Evolutionary conservation across 2,888 invertebrate species (phyloP), one percentile per base, ranked within the genome.

Genomic region (Matsumyia berberina): DNA sequence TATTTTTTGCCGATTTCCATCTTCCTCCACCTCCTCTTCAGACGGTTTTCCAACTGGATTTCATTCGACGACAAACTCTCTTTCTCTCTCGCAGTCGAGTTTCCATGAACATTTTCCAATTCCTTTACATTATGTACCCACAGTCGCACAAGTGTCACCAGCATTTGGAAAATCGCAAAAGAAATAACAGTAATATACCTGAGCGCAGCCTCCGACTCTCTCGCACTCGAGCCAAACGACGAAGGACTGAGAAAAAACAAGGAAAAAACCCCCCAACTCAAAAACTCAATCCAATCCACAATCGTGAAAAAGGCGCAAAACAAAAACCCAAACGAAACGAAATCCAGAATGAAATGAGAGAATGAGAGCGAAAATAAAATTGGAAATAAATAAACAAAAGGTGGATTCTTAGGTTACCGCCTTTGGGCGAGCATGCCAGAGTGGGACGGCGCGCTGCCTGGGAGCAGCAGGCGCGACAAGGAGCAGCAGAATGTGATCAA

Each of bases 361-460:
- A 85, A 85, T 76, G 85, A 85, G 85, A 85, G 85, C 85, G 85
- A 85, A 66, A 80, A 85, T 85, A 85, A 85, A 85, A 85, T 85
- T 85, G 69, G 74, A 85, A 80, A 85, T 85, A 85, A 85, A 85
- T 85, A 85, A 85, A 85, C 80, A 85, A 85, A 85, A 85, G 85
- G 85, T 85, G 70, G 74, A 85, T 80, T 85, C 85, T 85, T 85
- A 85, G 85, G 85, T 85, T 85, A 85, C 85, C 85, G 85, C 85
- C 85, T 80, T 85, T 85, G 80, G 85, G 85, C 85, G 85, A 85
- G 80, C 69, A 70, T 80, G 76, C 80, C 33, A 24, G 58, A 85
- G 58, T 37, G 24, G 60, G 80, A 85, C 12, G 64, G 69, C 35
- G 44, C 6, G 12, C 69, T 67, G 0, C 19, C 12, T 0, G 1